Percentiles rank a stretch among this genome's conserved stretches.
These are phyloP conservation scores for Acronicta aceris DNA, from an alignment of 2,888 invertebrate genomes.

Conservation along the genomic window DNA sequence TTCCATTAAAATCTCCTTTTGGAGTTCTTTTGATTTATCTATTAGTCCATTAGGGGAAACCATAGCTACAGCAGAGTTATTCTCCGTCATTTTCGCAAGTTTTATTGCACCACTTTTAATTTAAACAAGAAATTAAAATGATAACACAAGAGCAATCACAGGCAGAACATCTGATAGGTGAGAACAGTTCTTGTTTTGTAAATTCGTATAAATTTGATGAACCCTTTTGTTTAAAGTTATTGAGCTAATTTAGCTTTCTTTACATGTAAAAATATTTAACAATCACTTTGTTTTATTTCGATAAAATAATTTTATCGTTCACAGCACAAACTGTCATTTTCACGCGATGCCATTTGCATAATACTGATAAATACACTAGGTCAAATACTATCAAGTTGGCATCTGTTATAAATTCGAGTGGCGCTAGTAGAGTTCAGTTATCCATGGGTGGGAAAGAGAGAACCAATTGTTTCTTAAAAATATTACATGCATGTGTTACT, in stretches of 20 bases:
- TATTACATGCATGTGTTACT: background rate
- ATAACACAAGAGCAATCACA: slow-evolving; percentile 64
- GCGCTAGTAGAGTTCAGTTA: slow-evolving; percentile 29
- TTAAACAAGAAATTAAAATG: slow-evolving; percentile 55
- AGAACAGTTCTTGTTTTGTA: slow-evolving; percentile 44
- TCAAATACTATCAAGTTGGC: slow-evolving; percentile 27
- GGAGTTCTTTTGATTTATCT: slow-evolving; percentile 87
- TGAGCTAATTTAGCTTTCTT: slow-evolving; percentile 33
- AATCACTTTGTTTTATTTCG: slow-evolving; percentile 36
- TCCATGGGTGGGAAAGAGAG: slow-evolving; percentile 41
- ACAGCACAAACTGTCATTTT: slow-evolving; percentile 69
- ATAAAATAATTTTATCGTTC: slow-evolving; percentile 52
- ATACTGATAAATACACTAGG: slow-evolving; percentile 35
- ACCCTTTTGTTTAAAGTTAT: slow-evolving; percentile 15
- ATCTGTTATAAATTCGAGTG: slow-evolving; percentile 3
- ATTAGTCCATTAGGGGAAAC: slow-evolving; percentile 72
- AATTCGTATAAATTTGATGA: slow-evolving; percentile 19
- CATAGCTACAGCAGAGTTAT: slow-evolving; percentile 73
- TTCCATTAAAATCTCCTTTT: slow-evolving; percentile 97
- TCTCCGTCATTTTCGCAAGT: slow-evolving; percentile 76
- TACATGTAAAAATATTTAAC: slow-evolving; percentile 39
- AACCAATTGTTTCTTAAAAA: slow-evolving; percentile 24
- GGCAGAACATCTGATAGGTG: slow-evolving; percentile 68
- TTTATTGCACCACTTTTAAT: slow-evolving; percentile 50
- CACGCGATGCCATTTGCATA: slow-evolving; percentile 75